Evolutionary conservation across 2,888 invertebrate genomes (phyloP).

Genomic region (Pomacea canaliculata): DNA sequence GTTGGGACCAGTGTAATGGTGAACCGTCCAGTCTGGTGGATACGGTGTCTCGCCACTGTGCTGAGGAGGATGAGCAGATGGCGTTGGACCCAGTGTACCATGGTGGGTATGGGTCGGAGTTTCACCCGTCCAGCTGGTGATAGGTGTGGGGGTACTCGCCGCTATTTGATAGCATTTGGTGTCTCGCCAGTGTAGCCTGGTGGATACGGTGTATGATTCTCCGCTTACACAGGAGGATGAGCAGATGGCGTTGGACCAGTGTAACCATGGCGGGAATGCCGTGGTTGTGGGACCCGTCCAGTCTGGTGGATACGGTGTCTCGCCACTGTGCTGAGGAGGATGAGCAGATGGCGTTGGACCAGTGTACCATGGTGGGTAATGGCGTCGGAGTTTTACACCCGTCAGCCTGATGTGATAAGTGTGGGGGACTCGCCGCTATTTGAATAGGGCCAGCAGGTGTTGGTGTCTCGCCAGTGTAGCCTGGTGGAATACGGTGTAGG

Average conservation of each 20-base stretch:
- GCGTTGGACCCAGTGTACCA: constrained; percentile 8
- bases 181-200: constrained; percentile 2
- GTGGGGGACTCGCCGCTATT: background rate
- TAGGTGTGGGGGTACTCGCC: background rate
- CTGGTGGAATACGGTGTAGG: constrained; percentile 2
- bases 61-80: constrained; percentile 8
- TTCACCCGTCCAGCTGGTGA: constrained; percentile 6
- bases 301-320: constrained; percentile 9
- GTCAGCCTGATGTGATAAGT: too few relatives aligned
- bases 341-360: background rate
- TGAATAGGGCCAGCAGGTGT: constrained; percentile 1
- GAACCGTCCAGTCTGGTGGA: constrained; percentile 8
- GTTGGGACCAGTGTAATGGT: too few relatives aligned
- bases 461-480: constrained; percentile 15
- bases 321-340: background rate
- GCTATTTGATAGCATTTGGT: too few relatives aligned
- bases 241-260: constrained; percentile 13
- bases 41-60: constrained; percentile 9
- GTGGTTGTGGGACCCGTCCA: constrained; percentile 6
- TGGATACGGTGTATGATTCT: constrained; percentile 14
- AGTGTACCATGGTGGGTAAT: background rate
- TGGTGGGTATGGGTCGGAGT: constrained; percentile 5
- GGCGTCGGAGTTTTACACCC: too few relatives aligned
- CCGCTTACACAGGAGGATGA: constrained; percentile 11
- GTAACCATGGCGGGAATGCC: background rate